A percentile compares a stretch with the other conserved stretches of the same genome.
Conservation (phyloP, 1,140 invertebrate species). For the Chironomus striatipennis region DNA sequence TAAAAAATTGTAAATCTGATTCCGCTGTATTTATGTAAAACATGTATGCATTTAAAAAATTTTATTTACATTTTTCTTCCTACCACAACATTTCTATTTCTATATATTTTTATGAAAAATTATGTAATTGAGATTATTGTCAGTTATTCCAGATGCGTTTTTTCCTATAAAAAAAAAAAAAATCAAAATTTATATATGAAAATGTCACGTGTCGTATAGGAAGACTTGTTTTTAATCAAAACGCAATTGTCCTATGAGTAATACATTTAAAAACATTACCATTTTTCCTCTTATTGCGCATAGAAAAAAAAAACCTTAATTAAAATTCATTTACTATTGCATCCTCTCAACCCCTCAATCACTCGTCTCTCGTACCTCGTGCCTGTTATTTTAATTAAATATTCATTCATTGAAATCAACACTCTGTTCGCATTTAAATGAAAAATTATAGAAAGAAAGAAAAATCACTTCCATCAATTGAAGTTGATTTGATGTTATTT, state of each 20-base stretch:
- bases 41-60: too few species aligned
- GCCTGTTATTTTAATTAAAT: not conserved
- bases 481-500: not conserved
- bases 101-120: not conserved
- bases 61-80: not conserved
- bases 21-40: not conserved
- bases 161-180: not conserved
- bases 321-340: slow-evolving; percentile 14
- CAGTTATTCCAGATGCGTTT: slow-evolving; percentile 6
- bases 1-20: not conserved
- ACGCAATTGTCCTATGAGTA: not conserved
- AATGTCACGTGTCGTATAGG: not conserved
- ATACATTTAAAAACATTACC: too few species aligned
- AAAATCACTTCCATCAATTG: slow-evolving; percentile 5
- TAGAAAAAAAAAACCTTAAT: not conserved
- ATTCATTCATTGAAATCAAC: slow-evolving; percentile 14
- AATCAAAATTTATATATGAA: not conserved
- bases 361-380: not conserved
- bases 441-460: not conserved
- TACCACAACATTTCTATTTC: not conserved
- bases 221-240: slow-evolving; percentile 8
- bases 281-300: not conserved
- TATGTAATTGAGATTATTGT: slow-evolving; percentile 8
- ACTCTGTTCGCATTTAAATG: not conserved
- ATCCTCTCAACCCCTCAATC: not conserved